Evolutionary conservation across 2,113 vertebrate species (phyloP).

Genomic region (Alligator mississippiensis): DNA sequence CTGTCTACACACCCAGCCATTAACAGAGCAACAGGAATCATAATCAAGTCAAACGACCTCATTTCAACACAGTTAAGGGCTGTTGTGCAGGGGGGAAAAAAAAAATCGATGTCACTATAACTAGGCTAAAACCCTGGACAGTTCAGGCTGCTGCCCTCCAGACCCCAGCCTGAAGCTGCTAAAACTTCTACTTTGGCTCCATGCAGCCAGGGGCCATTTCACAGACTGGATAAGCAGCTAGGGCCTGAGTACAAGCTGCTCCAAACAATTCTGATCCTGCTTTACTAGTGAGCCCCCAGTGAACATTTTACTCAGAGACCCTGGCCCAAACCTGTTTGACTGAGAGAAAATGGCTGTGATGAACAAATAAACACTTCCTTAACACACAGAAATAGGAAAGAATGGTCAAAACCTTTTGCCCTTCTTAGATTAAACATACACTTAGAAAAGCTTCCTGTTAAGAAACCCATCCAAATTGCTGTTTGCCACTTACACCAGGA

Average conservation of each 20-base stretch:
- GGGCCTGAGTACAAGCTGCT: neutral
- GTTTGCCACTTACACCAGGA: neutral
- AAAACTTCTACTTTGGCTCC: neutral
- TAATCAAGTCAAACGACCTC: neutral
- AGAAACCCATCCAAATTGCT: neutral
- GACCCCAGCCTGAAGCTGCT: neutral
- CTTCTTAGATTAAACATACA: neutral
- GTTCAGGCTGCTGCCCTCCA: neutral
- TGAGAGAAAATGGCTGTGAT: neutral
- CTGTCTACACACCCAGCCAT: neutral
- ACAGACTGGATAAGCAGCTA: neutral
- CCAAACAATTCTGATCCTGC: neutral
- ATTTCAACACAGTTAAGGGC: neutral
- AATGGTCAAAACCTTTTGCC: neutral
- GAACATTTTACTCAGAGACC: neutral
- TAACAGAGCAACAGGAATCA: rapidly evolving
- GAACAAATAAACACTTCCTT: neutral
- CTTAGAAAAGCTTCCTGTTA: neutral
- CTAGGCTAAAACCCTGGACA: neutral
- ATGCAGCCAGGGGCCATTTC: rapidly evolving
- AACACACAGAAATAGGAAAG: neutral
- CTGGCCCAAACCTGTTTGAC: neutral
- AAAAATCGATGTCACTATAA: neutral
- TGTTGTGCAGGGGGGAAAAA: rapidly evolving
- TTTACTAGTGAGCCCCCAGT: neutral